phyloP scores from a whole-genome alignment of 1,140 invertebrate species.

The Brachionus manjavacas region DNA sequence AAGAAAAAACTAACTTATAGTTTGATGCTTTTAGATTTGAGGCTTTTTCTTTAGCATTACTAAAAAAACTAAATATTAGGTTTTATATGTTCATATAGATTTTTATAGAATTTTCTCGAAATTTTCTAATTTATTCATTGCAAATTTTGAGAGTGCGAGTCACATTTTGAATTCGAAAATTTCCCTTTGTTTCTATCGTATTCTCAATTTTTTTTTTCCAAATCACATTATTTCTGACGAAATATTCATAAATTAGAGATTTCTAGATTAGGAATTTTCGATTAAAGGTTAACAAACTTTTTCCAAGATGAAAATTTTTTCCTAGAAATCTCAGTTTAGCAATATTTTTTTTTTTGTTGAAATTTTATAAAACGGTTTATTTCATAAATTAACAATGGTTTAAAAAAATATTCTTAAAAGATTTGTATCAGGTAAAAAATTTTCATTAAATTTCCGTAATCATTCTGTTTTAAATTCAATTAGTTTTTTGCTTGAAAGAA shows the following conservation, averaged over 20 bases:
- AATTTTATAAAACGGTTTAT: too few species aligned
- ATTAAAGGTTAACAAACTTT: not conserved
- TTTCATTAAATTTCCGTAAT: too few species aligned
- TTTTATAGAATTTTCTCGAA: constrained; percentile 28
- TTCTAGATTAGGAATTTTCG: constrained; percentile 11
- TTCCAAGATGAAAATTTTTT: not conserved
- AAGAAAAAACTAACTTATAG: not conserved
- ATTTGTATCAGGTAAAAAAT: too few species aligned
- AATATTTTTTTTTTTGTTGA: too few species aligned
- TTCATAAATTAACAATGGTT: too few species aligned
- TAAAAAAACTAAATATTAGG: not conserved
- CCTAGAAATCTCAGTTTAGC: too few species aligned
- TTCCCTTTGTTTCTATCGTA: not conserved
- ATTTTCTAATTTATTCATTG: constrained; percentile 34
- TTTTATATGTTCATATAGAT: not conserved
- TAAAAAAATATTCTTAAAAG: too few species aligned
- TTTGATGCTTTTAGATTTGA: not conserved
- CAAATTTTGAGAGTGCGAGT: not conserved
- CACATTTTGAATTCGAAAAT: not conserved
- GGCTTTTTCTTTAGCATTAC: not conserved
- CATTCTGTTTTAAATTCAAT: too few species aligned
- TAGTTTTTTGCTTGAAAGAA: too few species aligned
- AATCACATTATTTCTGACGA: not conserved
- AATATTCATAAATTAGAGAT: constrained; percentile 16
- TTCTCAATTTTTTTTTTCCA: not conserved